A percentile compares a stretch with the other conserved stretches of the same genome.
Conservation (phyloP, 2,888 invertebrate species). For the Achlya flavicornis region DNA sequence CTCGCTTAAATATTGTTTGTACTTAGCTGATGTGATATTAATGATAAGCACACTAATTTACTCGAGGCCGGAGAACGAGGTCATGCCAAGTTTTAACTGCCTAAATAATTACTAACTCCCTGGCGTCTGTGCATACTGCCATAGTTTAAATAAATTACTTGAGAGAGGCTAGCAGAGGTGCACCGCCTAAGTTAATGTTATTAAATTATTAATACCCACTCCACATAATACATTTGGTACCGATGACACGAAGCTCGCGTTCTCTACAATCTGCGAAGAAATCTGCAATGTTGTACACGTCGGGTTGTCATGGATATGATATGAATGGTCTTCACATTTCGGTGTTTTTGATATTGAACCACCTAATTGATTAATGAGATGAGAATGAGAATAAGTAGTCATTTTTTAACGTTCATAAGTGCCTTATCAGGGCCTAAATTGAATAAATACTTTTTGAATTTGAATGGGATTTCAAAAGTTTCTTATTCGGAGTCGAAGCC, state of each 20-base stretch:
- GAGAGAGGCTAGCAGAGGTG: not conserved
- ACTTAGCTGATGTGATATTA: constrained; percentile 67
- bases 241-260: constrained; percentile 4
- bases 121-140: constrained; percentile 29
- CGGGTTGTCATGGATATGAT: too few species aligned
- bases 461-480: too few species aligned
- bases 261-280: not conserved
- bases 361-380: too few species aligned
- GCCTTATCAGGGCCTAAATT: too few species aligned
- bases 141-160: constrained; percentile 11
- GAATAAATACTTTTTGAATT: too few species aligned
- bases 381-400: too few species aligned
- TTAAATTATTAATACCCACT: not conserved
- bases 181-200: not conserved
- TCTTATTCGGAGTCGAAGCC: too few species aligned
- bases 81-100: constrained; percentile 65
- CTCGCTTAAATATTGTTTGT: constrained; percentile 36
- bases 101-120: constrained; percentile 69
- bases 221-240: not conserved
- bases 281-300: too few species aligned
- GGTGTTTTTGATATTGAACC: too few species aligned
- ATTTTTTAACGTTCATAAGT: too few species aligned
- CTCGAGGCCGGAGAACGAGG: constrained; percentile 59
- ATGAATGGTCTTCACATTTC: too few species aligned
- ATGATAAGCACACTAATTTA: constrained; percentile 70